Evolutionary conservation across 2,888 invertebrate genomes (phyloP).

Genomic region (Drosophila recens): DNA sequence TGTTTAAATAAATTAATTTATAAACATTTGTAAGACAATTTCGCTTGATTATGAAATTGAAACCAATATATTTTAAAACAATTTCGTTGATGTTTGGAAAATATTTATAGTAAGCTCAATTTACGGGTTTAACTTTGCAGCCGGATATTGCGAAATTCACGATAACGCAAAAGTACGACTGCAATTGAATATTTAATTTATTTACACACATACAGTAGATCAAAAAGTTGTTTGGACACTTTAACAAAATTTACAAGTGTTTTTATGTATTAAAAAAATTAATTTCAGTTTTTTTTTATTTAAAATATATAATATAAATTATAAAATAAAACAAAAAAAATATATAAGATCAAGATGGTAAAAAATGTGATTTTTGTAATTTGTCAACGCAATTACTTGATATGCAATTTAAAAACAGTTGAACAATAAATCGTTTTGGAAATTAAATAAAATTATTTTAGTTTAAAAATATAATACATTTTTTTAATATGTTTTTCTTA

Average conservation of each 20-base stretch:
- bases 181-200: constrained; percentile 3
- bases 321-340: no score
- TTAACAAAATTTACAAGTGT: background rate
- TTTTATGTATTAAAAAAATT: background rate
- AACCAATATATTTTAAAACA: constrained; percentile 13
- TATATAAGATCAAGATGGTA: no score
- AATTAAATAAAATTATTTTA: no score
- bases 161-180: constrained; percentile 4
- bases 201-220: background rate
- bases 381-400: no score
- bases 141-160: constrained; percentile 65
- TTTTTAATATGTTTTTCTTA: background rate
- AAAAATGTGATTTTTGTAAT: no score
- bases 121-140: constrained; percentile 41
- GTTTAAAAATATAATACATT: background rate
- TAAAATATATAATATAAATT: no score
- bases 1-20: constrained; percentile 24
- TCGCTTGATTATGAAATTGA: background rate
- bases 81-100: background rate
- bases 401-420: no score
- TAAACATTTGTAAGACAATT: constrained; percentile 19
- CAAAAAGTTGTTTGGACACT: background rate
- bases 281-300: background rate
- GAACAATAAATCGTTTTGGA: no score
- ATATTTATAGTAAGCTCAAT: background rate